A percentile compares a stretch with the other conserved stretches of the same genome.
phyloP scores from a whole-genome alignment of 1,140 invertebrate species.

The Ips typographus region DNA sequence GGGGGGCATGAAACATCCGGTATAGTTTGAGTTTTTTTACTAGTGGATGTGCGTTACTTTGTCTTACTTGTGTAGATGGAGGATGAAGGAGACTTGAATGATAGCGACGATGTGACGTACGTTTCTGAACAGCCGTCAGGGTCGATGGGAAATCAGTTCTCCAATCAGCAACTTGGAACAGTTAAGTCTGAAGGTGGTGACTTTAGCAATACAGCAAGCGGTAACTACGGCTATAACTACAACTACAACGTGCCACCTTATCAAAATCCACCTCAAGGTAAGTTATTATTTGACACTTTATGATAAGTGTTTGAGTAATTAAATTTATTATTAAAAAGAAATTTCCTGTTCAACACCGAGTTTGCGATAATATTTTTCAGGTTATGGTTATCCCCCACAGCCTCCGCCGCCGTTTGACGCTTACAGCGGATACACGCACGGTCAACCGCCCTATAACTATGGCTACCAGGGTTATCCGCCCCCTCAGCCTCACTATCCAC shows the following conservation, averaged over 20 bases:
- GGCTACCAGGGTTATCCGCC: conserved; percentile 44
- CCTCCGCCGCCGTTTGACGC: conserved; percentile 47
- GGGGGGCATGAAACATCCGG: background rate
- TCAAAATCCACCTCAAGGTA: conserved; percentile 42
- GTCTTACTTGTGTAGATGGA: background rate
- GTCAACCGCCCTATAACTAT: conserved; percentile 47
- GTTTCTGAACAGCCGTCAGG: conserved; percentile 41
- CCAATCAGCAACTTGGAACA: conserved; percentile 21
- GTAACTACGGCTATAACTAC: conserved; percentile 41
- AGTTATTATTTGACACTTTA: conserved; percentile 4
- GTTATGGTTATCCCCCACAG: conserved; percentile 42
- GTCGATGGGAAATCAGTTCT: conserved; percentile 15
- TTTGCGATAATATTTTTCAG: conserved; percentile 6
- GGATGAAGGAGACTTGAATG: background rate
- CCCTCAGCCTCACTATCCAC: conserved; percentile 41
- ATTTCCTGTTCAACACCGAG: background rate
- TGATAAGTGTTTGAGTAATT: background rate
- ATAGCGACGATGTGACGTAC: conserved; percentile 43
- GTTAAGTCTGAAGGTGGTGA: conserved; percentile 34
- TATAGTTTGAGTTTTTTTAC: too few relatives aligned
- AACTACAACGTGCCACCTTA: conserved; percentile 42
- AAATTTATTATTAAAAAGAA: background rate
- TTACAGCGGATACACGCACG: conserved; percentile 41
- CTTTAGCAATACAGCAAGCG: conserved; percentile 36
- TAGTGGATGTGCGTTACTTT: too few relatives aligned